Evolutionary conservation across 2,888 invertebrate species (phyloP), one percentile per base, ranked within the genome.

Genomic region (Stenurella melanura): DNA sequence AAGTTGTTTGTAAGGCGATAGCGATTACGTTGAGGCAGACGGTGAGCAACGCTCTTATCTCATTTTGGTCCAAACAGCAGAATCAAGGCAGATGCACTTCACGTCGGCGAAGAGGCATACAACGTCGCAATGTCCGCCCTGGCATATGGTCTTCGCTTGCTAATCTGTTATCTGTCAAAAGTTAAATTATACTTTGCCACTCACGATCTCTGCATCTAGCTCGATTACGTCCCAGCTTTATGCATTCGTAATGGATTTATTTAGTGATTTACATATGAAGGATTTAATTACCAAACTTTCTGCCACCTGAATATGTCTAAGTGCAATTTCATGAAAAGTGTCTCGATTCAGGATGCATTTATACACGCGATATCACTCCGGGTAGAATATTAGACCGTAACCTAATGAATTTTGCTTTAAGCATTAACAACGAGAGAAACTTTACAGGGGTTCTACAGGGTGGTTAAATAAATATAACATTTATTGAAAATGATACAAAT

Each of bases 231-330:
- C 26, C 30, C 17, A 18, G 60, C 54, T 61, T 70, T 60, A 61
- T 60, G 70, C 42, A 60, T 38, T 19, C 21, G 60, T 42, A 70
- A 70, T 70, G 60, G 70, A 58, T 73, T 57, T 63, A 68, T 73
- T 73, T 57, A 19, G 60, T 34, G 34, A 76, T 76, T 76, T 76
- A 38, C 76, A 76, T 76, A 73, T 69, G 73, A 68, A 76, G 73
- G 73, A 68, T 76, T 76, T 73, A 68, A 73, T 76, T 76, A 61
- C 63, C 69, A 19, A 69, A 74, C 57, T 69, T 68, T 68, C 60
- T 54, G 60, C 63, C 76, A 61, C 70, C 34, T 70, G 70, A 73
- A 73, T 64, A 42, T 75, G 75, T 19, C 67, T 66, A 56, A 73
- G 64, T 73, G 73, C 67, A 66, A 30, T 60, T 42, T 70, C 64